These are phyloP conservation scores for Coecobrya sp. DNA, from an alignment of 2,888 invertebrate species.

Conservation along the genomic window DNA sequence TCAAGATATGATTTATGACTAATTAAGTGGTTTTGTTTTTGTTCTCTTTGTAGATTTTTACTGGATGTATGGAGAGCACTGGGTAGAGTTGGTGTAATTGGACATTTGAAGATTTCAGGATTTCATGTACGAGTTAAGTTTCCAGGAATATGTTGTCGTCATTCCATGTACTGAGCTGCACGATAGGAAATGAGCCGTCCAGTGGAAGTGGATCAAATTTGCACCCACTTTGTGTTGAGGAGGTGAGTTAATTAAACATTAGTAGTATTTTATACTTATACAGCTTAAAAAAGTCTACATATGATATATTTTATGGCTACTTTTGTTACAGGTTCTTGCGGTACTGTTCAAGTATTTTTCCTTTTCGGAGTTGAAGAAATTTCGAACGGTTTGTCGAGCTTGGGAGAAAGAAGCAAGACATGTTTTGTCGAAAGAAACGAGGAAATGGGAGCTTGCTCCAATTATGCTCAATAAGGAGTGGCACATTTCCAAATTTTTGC, in stretches of 20 bases:
- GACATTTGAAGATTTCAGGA: background rate
- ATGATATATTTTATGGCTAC: background rate
- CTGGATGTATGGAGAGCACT: too few species aligned
- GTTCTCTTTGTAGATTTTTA: too few species aligned
- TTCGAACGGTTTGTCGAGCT: conserved; percentile 40
- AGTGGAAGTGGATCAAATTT: background rate
- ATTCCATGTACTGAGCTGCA: conserved; percentile 24
- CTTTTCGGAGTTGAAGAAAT: conserved; percentile 57
- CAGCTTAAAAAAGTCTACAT: background rate
- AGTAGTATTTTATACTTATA: background rate
- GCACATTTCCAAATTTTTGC: conserved; percentile 34
- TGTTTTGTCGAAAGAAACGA: conserved; percentile 29
- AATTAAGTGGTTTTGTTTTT: too few species aligned
- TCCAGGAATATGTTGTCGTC: conserved; percentile 21
- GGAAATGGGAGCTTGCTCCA: conserved; percentile 56
- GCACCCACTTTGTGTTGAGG: conserved; percentile 61
- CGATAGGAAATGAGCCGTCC: background rate
- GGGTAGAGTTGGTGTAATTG: background rate
- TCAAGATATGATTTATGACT: too few species aligned
- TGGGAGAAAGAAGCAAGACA: conserved; percentile 69
- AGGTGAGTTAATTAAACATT: conserved; percentile 24
- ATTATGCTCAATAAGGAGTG: conserved; percentile 50
- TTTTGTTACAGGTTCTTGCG: conserved; percentile 35
- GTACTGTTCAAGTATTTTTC: conserved; percentile 62
- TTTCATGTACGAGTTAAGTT: background rate